A percentile compares a stretch with the other conserved stretches of the same genome.
Evolutionary conservation across 1,140 invertebrate species (phyloP).

Genomic region (Diorhabda sublineata): DNA sequence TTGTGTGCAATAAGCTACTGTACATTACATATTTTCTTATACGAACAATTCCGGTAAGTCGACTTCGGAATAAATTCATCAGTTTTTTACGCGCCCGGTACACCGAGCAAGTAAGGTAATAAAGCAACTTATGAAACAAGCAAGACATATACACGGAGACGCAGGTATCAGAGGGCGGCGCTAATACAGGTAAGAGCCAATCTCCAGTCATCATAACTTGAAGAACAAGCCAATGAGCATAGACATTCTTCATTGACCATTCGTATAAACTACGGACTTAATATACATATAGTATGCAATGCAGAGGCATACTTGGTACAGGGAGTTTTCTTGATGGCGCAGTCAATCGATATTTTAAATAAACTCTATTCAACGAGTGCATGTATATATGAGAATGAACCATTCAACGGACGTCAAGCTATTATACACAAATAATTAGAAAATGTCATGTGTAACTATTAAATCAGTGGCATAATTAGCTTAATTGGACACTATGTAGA

Average conservation of each 20-base stretch:
- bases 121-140: conserved; percentile 43
- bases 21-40: no score
- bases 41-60: neutral
- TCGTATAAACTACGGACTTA: conserved; percentile 44
- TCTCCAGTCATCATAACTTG: conserved; percentile 47
- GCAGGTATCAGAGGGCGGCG: conserved; percentile 36
- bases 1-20: no score
- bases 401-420: no score
- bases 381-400: no score
- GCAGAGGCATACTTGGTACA: conserved; percentile 9
- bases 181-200: conserved; percentile 41
- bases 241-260: conserved; percentile 44
- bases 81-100: conserved; percentile 8
- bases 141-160: conserved; percentile 29
- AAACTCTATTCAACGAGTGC: neutral
- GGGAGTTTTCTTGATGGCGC: neutral
- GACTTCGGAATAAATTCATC: neutral
- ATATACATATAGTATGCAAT: conserved; percentile 31
- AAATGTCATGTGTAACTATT: no score
- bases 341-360: conserved; percentile 7
- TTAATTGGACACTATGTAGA: no score
- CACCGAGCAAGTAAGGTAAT: conserved; percentile 38
- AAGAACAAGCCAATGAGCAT: conserved; percentile 39
- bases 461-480: no score
- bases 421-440: no score